Percentiles rank a stretch among this genome's conserved stretches.
phyloP scores from a whole-genome alignment of 2,888 invertebrate species.

The Unio delphinus region DNA sequence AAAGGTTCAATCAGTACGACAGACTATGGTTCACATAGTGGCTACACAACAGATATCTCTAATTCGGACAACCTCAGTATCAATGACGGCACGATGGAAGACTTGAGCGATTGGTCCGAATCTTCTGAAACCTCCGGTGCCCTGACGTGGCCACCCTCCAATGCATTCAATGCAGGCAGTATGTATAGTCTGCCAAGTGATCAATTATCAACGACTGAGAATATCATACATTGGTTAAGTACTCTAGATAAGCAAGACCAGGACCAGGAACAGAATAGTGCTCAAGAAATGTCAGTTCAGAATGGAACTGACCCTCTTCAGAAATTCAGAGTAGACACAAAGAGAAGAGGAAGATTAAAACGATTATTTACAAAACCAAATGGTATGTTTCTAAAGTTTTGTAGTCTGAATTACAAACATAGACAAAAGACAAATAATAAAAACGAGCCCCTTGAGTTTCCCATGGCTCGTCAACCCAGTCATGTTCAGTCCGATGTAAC shows the following conservation, averaged over 20 bases:
- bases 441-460: too few species aligned
- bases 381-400: slow-evolving; percentile 30
- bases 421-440: slow-evolving; percentile 14
- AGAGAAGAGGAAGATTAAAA: slow-evolving; percentile 18
- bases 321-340: slow-evolving; percentile 30
- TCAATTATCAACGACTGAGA: slow-evolving; percentile 37
- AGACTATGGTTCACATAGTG: slow-evolving; percentile 18
- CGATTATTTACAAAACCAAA: slow-evolving; percentile 33
- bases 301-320: slow-evolving; percentile 34
- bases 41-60: slow-evolving; percentile 37
- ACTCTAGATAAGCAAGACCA: slow-evolving; percentile 23
- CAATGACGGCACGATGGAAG: slow-evolving; percentile 31
- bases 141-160: slow-evolving; percentile 47
- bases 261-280: slow-evolving; percentile 25
- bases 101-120: slow-evolving; percentile 28
- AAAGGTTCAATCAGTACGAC: not conserved
- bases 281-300: slow-evolving; percentile 19
- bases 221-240: slow-evolving; percentile 43
- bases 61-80: slow-evolving; percentile 41
- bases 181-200: slow-evolving; percentile 38
- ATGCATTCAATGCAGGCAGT: slow-evolving; percentile 33
- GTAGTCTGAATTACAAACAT: slow-evolving; percentile 35
- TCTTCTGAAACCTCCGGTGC: slow-evolving; percentile 41
- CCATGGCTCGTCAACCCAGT: too few species aligned
- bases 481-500: too few species aligned